Percentiles rank a stretch among this genome's conserved stretches.
Conservation (phyloP, 2,113 vertebrate species). For the Engystomops pustulosus region DNA sequence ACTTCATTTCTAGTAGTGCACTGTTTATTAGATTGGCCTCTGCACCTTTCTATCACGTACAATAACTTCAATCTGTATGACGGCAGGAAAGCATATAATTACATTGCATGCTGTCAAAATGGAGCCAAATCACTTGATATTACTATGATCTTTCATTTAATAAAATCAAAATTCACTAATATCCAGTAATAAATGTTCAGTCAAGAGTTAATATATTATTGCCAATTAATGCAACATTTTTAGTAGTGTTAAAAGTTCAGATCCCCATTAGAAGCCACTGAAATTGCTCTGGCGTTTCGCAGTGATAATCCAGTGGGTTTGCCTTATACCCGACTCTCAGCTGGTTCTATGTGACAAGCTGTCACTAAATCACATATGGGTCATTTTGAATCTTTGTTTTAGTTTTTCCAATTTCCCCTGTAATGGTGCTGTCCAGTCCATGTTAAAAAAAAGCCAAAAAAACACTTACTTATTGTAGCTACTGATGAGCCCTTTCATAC, state of each 20-base stretch:
- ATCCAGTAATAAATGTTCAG: neutral
- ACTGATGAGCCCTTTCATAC: too few relatives aligned
- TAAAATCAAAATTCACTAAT: neutral
- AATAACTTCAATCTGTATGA: neutral
- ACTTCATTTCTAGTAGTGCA: neutral
- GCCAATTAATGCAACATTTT: neutral
- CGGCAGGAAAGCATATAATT: neutral
- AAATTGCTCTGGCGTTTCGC: neutral
- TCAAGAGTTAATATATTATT: neutral
- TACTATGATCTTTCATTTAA: neutral
- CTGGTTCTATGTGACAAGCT: too few relatives aligned
- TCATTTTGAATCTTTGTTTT: too few relatives aligned
- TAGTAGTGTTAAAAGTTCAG: neutral
- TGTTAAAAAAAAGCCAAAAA: too few relatives aligned
- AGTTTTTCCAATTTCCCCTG: too few relatives aligned
- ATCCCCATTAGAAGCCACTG: neutral
- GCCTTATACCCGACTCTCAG: too few relatives aligned
- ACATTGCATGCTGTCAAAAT: neutral
- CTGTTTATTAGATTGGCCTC: neutral
- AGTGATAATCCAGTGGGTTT: neutral
- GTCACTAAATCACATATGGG: too few relatives aligned
- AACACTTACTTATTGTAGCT: too few relatives aligned
- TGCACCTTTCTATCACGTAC: neutral
- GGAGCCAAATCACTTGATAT: neutral
- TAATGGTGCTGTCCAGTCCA: too few relatives aligned